Evolutionary conservation across 2,113 vertebrate genomes (phyloP), one percentile per base, ranked within the genome.

Genomic region (Strigops habroptila): DNA sequence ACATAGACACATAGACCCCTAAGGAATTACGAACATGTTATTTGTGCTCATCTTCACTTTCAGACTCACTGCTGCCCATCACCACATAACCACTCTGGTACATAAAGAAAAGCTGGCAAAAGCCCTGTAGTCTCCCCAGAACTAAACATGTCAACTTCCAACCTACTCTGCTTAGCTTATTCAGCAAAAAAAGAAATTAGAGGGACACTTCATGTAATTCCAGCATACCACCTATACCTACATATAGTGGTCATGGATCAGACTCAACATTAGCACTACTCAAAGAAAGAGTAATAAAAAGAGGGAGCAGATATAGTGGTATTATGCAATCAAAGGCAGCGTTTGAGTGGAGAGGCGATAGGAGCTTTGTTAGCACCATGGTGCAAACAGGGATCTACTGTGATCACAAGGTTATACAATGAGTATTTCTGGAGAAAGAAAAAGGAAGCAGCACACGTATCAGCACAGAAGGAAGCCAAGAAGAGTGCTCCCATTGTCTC

Each of bases 181-280:
- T 48, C 31, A 63, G 27, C 12, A 49, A 82, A 73, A 73, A 60
- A 63, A 21, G 3, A 55, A 46, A 41, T 46, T 43, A 82, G 37
- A 77, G 12, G 48, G 59, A 59, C 11, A 7, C 28, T 63, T 51
- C 30, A 35, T 5, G 7, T 16, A 53, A 82, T 59, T 43, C 57
- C 81, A 91, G 6, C 35, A 14, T 4, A 17, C 14, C n/a, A 27
- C 25, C 41, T n/a, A 48, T 12, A 64, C 27, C 53, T 69, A 8
- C 1, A 0, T 48, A 3, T 10, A 53, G 86, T 1, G 4, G 39
- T 7, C 51, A 25, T 8, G 13, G 21, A 23, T 69, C 30, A 80
- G 31, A 23, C 18, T 22, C 22, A 31, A 19, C 21, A 51, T 28
- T 3, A 44, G 63, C 49, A 28, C 65, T 46, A 23, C 43, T 31